phyloP scores from a whole-genome alignment of 2,888 invertebrate genomes.

The Drosophila merina region DNA sequence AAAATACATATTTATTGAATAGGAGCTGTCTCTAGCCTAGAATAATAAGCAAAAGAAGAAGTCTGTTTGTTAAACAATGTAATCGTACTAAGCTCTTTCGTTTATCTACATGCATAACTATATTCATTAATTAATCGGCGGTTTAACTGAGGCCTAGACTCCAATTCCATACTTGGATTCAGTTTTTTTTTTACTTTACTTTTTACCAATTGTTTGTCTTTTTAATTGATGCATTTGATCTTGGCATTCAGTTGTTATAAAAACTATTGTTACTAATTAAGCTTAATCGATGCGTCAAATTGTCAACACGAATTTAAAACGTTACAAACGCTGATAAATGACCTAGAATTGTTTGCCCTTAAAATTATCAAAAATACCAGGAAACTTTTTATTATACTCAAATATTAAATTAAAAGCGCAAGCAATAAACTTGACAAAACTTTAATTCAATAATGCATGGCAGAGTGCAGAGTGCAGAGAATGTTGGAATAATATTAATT shows the following conservation, averaged over 20 bases:
- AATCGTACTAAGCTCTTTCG: conserved; percentile 77
- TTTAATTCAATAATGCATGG: conserved; percentile 17
- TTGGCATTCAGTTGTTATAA: conserved; percentile 42
- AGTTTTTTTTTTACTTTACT: neutral
- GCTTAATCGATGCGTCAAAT: conserved; percentile 28
- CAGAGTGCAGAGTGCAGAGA: conserved; percentile 1
- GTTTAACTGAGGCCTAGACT: conserved; percentile 63
- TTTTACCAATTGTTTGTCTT: conserved; percentile 7
- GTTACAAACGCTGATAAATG: conserved; percentile 57
- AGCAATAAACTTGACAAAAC: conserved; percentile 18
- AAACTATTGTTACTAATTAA: conserved; percentile 36
- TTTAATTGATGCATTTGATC: conserved; percentile 35
- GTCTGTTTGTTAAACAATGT: conserved; percentile 79
- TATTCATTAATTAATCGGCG: conserved; percentile 51
- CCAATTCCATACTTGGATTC: conserved; percentile 4
- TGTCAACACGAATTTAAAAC: conserved; percentile 71
- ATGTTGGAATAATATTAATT: conserved; percentile 32
- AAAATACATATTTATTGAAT: conserved; percentile 33
- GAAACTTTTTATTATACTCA: conserved; percentile 32
- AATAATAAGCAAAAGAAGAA: conserved; percentile 69
- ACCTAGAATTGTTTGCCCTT: conserved; percentile 49
- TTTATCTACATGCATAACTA: conserved; percentile 76
- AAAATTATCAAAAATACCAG: conserved; percentile 9
- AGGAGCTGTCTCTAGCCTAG: conserved; percentile 63
- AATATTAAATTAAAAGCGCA: conserved; percentile 28